Percentiles rank a stretch among this genome's conserved stretches.
phyloP scores from a whole-genome alignment of 1,140 invertebrate species.

The Popillia japonica region DNA sequence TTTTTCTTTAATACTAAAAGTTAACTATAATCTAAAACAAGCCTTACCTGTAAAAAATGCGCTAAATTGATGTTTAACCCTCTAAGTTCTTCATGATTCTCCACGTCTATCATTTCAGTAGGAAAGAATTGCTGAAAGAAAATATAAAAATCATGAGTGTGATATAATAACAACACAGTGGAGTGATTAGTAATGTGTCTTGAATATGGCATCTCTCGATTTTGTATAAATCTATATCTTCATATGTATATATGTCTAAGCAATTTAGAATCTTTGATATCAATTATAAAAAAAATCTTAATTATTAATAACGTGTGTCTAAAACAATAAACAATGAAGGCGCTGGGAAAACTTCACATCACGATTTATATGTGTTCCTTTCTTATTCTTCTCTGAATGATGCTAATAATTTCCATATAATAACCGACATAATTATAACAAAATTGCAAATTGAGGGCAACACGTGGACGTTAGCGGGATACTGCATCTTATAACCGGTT shows the following conservation, averaged over 20 bases:
- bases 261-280: no score
- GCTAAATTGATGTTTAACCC: slow-evolving; percentile 32
- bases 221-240: no score
- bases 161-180: no score
- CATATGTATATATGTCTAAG: no score
- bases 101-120: slow-evolving; percentile 37
- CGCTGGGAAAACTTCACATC: background rate
- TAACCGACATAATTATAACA: background rate
- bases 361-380: background rate
- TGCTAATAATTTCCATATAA: slow-evolving; percentile 1
- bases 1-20: no score
- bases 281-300: no score
- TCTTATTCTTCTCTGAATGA: background rate
- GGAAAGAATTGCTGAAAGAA: slow-evolving; percentile 43
- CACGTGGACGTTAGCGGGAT: background rate
- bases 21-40: background rate
- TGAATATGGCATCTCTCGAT: no score
- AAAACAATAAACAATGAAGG: background rate
- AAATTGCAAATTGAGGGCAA: background rate
- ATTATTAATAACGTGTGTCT: background rate
- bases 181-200: no score
- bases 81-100: slow-evolving; percentile 31
- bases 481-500: no score
- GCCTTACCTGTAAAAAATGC: slow-evolving; percentile 26
- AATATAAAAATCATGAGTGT: no score